These are phyloP conservation scores for Mylabris phalerata DNA, from an alignment of 1,140 invertebrate species.

Conservation along the genomic window DNA sequence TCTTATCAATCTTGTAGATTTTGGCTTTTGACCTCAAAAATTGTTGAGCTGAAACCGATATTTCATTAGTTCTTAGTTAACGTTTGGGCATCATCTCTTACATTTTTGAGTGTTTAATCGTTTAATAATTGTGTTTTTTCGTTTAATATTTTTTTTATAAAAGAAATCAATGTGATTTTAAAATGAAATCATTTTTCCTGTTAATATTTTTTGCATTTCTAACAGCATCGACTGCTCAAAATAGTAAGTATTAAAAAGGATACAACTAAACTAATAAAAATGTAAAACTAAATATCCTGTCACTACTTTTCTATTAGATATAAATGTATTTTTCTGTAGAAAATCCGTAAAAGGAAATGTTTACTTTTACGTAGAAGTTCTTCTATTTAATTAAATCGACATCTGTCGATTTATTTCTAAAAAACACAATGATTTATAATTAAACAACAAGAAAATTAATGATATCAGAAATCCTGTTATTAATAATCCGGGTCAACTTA, in stretches of 20 bases:
- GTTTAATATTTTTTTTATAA: not conserved
- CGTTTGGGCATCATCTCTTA: constrained; percentile 4
- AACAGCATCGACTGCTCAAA: constrained; percentile 16
- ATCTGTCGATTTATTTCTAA: too few species aligned
- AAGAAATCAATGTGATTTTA: constrained; percentile 6
- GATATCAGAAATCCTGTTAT: too few species aligned
- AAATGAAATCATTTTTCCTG: constrained; percentile 12
- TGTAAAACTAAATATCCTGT: constrained; percentile 16
- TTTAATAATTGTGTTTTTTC: not conserved
- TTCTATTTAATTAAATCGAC: too few species aligned
- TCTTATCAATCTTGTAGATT: constrained; percentile 13
- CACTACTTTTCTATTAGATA: constrained; percentile 13
- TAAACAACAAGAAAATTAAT: too few species aligned
- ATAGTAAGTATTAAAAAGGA: constrained; percentile 19
- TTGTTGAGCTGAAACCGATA: constrained; percentile 8
- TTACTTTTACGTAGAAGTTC: too few species aligned
- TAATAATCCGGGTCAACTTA: too few species aligned
- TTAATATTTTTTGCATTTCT: constrained; percentile 4
- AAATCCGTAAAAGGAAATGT: constrained; percentile 11
- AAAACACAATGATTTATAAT: too few species aligned
- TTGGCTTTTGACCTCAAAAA: constrained; percentile 17
- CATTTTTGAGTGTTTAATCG: not conserved
- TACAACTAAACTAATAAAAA: constrained; percentile 16
- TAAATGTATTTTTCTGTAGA: constrained; percentile 18
- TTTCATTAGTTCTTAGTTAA: constrained; percentile 11